Evolutionary conservation across 2,888 invertebrate genomes (phyloP).

Genomic region (Cantharis rufa): DNA sequence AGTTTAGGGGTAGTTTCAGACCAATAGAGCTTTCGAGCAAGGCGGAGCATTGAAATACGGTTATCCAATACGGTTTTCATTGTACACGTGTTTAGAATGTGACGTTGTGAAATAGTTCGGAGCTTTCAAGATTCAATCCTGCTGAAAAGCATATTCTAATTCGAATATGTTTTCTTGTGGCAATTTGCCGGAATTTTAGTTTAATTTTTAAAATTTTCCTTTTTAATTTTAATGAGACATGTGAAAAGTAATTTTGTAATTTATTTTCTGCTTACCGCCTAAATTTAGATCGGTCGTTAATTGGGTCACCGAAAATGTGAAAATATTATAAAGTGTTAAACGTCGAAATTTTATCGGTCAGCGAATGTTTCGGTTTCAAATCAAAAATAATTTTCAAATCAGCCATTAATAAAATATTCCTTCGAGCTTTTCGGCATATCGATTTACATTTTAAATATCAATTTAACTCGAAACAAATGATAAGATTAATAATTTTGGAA

Average conservation of each 20-base stretch:
- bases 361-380: neutral
- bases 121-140: conserved; percentile 22
- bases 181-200: conserved; percentile 30
- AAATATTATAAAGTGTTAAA: neutral
- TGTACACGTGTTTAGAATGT: conserved; percentile 43
- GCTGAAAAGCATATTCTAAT: conserved; percentile 39
- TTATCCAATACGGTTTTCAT: conserved; percentile 58
- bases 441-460: neutral
- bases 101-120: conserved; percentile 20
- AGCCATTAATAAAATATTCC: neutral
- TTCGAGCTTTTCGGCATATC: neutral
- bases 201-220: conserved; percentile 18
- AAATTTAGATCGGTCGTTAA: neutral
- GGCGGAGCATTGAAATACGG: conserved; percentile 56
- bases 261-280: neutral
- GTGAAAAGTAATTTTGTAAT: neutral
- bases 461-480: conserved; percentile 31
- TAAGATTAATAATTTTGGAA: conserved; percentile 30
- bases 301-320: neutral
- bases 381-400: neutral
- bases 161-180: conserved; percentile 37
- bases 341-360: neutral
- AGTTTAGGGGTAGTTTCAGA: conserved; percentile 54
- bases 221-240: conserved; percentile 4
- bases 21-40: conserved; percentile 53